Conservation (phyloP, 2,797 vertebrate genomes). For the Luscinia luscinia region DNA sequence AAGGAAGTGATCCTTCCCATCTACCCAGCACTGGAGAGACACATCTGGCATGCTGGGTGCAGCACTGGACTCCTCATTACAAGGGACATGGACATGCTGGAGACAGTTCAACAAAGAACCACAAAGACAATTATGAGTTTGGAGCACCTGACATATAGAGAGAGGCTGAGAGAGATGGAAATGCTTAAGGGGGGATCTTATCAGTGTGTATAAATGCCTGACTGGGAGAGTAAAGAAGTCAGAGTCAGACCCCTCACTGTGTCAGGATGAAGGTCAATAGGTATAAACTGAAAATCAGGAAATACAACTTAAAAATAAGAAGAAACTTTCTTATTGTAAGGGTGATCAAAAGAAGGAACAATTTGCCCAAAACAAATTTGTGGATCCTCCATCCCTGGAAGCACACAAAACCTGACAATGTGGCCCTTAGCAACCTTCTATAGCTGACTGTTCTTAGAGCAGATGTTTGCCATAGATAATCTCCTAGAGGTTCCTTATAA, state of each 20-base stretch:
- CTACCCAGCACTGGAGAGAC: neutral
- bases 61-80: neutral
- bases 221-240: neutral
- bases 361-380: neutral
- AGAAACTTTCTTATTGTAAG: neutral
- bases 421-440: neutral
- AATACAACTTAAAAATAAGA: neutral
- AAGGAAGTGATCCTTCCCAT: neutral
- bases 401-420: neutral
- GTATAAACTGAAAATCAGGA: neutral
- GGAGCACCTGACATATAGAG: neutral
- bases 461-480: neutral
- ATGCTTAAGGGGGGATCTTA: neutral
- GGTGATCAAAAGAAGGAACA: neutral
- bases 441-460: neutral
- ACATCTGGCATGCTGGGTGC: neutral
- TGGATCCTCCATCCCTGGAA: neutral
- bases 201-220: neutral
- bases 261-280: neutral
- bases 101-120: neutral
- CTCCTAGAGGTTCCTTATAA: neutral
- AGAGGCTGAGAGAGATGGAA: neutral
- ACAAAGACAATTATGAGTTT: neutral
- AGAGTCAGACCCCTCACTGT: neutral
- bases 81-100: neutral